Evolutionary conservation across 2,888 invertebrate species (phyloP).

Genomic region (Chalcis sispes): DNA sequence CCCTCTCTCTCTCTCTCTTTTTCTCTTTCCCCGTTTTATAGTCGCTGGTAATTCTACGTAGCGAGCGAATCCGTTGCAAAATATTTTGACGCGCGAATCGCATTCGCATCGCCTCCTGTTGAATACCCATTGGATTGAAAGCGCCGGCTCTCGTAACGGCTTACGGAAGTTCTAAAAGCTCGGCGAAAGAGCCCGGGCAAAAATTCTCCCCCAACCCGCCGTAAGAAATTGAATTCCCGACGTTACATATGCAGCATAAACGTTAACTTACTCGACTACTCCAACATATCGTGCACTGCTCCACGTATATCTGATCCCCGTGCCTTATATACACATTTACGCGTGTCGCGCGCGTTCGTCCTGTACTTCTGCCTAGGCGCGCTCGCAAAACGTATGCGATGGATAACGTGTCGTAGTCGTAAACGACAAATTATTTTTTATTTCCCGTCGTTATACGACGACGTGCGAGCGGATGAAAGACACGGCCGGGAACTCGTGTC

Average conservation of each 20-base stretch:
- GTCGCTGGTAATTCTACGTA: too few relatives aligned
- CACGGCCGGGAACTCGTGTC: too few relatives aligned
- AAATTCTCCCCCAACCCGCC: background rate
- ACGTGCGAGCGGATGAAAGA: background rate
- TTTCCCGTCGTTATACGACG: background rate
- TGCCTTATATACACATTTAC: too few relatives aligned
- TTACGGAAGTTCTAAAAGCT: conserved; percentile 41
- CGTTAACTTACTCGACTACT: too few relatives aligned
- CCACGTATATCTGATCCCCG: too few relatives aligned
- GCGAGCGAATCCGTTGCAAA: background rate
- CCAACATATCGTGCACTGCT: too few relatives aligned
- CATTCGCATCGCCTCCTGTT: background rate
- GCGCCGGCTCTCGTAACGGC: background rate
- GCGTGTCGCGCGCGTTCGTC: too few relatives aligned
- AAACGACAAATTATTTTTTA: conserved; percentile 46
- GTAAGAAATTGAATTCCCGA: conserved; percentile 47
- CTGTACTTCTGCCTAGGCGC: too few relatives aligned
- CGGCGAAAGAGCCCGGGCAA: background rate
- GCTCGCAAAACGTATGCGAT: too few relatives aligned
- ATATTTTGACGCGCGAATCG: conserved; percentile 5
- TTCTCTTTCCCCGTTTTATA: conserved; percentile 35
- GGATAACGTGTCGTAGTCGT: conserved; percentile 3
- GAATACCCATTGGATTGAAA: too few relatives aligned
- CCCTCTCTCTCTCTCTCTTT: too few relatives aligned
- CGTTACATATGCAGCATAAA: background rate